These are phyloP conservation scores for Pseudorhiza aurosa DNA, from an alignment of 30 jellyfish, hydroid and myxozoan genomes.

Conservation along the genomic window DNA sequence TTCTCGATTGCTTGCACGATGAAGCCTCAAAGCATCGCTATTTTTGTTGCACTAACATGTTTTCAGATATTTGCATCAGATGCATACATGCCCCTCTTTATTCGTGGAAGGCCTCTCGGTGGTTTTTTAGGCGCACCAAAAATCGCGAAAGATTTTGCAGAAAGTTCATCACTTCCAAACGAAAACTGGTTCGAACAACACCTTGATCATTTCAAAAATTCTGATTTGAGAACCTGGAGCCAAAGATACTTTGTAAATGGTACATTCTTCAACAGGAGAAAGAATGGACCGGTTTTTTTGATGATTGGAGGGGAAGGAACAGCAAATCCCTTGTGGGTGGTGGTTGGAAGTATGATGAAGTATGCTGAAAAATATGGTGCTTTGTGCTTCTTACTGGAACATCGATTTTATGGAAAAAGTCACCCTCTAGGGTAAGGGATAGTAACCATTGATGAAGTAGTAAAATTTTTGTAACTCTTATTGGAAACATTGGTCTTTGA, in stretches of 20 bases:
- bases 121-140: conserved; percentile 88
- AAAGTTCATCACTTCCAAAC: conserved; percentile 46
- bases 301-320: conserved; percentile 99
- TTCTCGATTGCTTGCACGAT: too few species aligned
- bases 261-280: conserved; percentile 30
- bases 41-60: too few species aligned
- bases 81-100: conserved; percentile 71
- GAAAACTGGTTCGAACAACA: conserved; percentile 86
- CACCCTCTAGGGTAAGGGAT: conserved; percentile 81
- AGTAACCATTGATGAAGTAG: too few species aligned
- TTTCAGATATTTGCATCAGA: neutral
- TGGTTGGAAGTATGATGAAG: conserved; percentile 85
- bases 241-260: conserved; percentile 82
- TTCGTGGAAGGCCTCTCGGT: conserved; percentile 94
- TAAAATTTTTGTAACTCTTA: too few species aligned
- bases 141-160: conserved; percentile 16
- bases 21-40: too few species aligned
- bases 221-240: conserved; percentile 88
- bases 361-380: conserved; percentile 91
- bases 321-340: conserved; percentile 84
- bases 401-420: conserved; percentile 93
- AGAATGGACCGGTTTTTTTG: conserved; percentile 89
- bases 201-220: conserved; percentile 78
- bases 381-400: conserved; percentile 81
- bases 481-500: too few species aligned